Base-by-base conservation (phyloP, 2,113 vertebrate genomes). In the Ciconia maguari region DNA sequence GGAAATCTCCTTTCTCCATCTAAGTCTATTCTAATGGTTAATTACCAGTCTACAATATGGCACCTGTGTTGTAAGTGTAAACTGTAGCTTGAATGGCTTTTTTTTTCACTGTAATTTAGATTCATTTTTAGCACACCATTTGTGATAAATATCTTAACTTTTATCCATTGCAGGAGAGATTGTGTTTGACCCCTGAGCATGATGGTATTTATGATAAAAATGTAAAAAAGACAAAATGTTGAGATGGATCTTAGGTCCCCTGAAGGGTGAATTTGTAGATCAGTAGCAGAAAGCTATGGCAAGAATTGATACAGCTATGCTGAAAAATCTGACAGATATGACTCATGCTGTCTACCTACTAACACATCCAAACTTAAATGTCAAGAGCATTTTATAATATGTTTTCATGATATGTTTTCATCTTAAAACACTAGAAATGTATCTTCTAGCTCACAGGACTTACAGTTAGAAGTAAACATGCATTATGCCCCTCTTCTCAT, bases 331-430 rank as follows among this genome's bases (percentile, higher is more conserved):
- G 72, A 72, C 79, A 83, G 49, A 74, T 62, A 54, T 54, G 46
- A 74, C 44, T 87, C 64, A 84, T 79, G 44, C 29, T 89, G 32
- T 48, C 20, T n/a, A 48, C 52, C 54, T 95, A 68, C 68, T 77
- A 64, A 96, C 61, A 68, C 38, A 52, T 71, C 32, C 61, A 92
- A 83, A 96, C 46, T 38, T 51, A 94, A 96, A 93, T 89, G 74
- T 87, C 93, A 92, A 90, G 57, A 83, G 12, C 26, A 52, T 76
- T 86, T 36, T 87, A 27, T 62, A 96, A 83, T 83, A 70, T 60
- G 6, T 24, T 84, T 83, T 8, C 12, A 51, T 93, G 26, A 44
- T 54, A 68, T 32, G 52, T 86, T 91, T 93, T 90, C 44, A 65
- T 80, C 70, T 69, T 61, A 41, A 66, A 87, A 71, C 19, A 83